Percentiles rank a stretch among this genome's conserved stretches.
Conservation (phyloP, 35 echinoderm and acorn worm genomes). For the Apostichopus californicus region DNA sequence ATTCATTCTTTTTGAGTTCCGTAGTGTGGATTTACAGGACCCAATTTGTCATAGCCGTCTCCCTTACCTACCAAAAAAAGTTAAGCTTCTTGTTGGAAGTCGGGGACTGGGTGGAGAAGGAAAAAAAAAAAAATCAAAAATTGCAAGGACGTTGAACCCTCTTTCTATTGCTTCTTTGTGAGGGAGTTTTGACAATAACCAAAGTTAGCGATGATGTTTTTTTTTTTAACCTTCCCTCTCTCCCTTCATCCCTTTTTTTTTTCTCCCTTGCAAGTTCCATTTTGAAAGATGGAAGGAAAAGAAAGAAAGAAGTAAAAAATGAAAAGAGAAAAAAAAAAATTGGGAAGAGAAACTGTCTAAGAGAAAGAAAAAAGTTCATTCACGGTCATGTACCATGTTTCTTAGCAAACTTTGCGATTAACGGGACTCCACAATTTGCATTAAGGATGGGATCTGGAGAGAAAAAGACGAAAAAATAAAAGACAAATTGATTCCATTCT, state of each 20-base stretch:
- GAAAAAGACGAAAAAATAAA: conserved; percentile 27
- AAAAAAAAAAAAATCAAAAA: not conserved
- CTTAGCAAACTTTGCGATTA: conserved; percentile 18
- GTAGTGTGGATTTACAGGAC: conserved; percentile 52
- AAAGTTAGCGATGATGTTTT: not conserved
- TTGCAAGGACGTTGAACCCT: conserved; percentile 49
- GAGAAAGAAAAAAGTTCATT: conserved; percentile 38
- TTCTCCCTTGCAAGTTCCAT: not conserved
- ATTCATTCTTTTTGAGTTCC: conserved; percentile 50
- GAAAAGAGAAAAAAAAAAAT: not conserved
- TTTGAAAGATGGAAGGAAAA: not conserved
- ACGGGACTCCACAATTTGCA: conserved; percentile 51
- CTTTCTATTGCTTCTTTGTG: conserved; percentile 10
- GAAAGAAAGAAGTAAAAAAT: not conserved
- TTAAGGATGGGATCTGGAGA: conserved; percentile 36
- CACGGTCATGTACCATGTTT: conserved; percentile 55
- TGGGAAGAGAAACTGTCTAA: not conserved
- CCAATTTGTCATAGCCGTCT: conserved; percentile 58
- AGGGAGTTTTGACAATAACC: conserved; percentile 23
- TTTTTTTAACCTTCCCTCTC: not conserved
- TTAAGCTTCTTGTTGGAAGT: conserved; percentile 14
- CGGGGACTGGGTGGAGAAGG: not conserved
- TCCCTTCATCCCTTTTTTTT: not conserved
- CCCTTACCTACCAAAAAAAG: conserved; percentile 44
- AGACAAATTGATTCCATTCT: conserved; percentile 56